These are phyloP conservation scores for Thysanoteuthis rhombus DNA, from an alignment of 2,888 invertebrate species.

Conservation along the genomic window DNA sequence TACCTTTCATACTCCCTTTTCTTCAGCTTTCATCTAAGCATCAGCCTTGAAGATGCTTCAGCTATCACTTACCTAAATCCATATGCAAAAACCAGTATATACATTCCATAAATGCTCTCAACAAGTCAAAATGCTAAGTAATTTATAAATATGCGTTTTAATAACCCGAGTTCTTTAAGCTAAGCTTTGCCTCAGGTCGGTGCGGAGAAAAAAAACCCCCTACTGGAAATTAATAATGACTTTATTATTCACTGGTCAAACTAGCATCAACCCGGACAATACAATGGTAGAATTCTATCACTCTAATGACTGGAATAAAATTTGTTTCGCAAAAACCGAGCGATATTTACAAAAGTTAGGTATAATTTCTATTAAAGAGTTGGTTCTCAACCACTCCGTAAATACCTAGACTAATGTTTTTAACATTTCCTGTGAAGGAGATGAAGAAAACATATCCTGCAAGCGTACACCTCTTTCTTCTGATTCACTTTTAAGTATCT, in stretches of 20 bases:
- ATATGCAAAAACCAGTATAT: not conserved
- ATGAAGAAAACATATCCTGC: not conserved
- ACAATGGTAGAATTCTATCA: too few relatives aligned
- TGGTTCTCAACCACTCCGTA: not conserved
- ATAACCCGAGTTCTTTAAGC: not conserved
- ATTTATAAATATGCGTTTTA: not conserved
- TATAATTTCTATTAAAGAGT: too few relatives aligned
- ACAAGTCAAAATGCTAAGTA: not conserved
- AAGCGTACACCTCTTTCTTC: not conserved
- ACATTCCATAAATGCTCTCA: not conserved
- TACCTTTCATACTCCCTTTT: not conserved
- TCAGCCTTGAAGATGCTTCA: not conserved
- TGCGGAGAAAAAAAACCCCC: too few relatives aligned
- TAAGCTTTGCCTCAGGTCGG: not conserved
- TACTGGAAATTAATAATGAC: too few relatives aligned
- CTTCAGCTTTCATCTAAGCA: not conserved
- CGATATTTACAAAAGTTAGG: too few relatives aligned
- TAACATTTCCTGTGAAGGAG: not conserved
- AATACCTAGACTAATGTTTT: not conserved
- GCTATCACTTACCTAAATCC: not conserved
- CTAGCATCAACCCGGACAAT: too few relatives aligned
- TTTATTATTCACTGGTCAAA: too few relatives aligned
- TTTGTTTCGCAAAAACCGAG: too few relatives aligned
- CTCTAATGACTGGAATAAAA: too few relatives aligned
- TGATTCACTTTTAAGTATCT: not conserved